Base-by-base conservation (phyloP, 2,113 vertebrate species). In the Mormoops blainvillei region DNA sequence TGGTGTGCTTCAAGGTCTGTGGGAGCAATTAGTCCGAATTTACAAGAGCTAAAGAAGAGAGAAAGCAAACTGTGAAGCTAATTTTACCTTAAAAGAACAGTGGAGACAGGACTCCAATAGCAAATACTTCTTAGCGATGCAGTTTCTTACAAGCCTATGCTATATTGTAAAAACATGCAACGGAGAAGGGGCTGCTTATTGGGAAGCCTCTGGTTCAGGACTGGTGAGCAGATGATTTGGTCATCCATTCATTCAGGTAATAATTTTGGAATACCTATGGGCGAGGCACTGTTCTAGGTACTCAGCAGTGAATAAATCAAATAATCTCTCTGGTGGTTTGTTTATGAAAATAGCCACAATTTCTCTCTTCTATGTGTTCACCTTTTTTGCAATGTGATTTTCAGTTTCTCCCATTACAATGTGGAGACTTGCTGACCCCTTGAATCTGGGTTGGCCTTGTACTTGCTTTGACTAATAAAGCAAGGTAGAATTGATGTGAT, bases 11-110 rank as follows among this genome's bases (percentile, higher is more conserved):
- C 61, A 18, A n/a, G 10, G 63, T 70, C 50, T 45, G 52, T 71
- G 38, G 56, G 48, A 93, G 65, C n/a, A 80, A 61, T 80, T 73
- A 89, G 10, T 54, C 8, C 87, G 74, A 87, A n/a, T 82, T 94
- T 87, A 45, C 1, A 80, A 83, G 20, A 94, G n/a, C 14, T n/a
- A 56, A 94, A 36, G 31, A 92, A 93, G 14, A 74, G 18, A 87
- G 36, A 86, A 89, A 77, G 14, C 41, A 63, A 67, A 48, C 28
- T 67, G 5, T 31, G 7, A 61, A 95, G 63, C 31, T 87, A 33
- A 36, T 50, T 92, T 94, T 92, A 71, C 45, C 28, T 67, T 54
- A 87, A 95, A 97, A 76, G 50, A 89, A 92, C 4, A 71, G 24
- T 31, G 87, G 58, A 67, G 43, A 52, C 4, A 84, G 5, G 4